phyloP scores from a whole-genome alignment of 2,113 vertebrate species.

The Bos indicus region DNA sequence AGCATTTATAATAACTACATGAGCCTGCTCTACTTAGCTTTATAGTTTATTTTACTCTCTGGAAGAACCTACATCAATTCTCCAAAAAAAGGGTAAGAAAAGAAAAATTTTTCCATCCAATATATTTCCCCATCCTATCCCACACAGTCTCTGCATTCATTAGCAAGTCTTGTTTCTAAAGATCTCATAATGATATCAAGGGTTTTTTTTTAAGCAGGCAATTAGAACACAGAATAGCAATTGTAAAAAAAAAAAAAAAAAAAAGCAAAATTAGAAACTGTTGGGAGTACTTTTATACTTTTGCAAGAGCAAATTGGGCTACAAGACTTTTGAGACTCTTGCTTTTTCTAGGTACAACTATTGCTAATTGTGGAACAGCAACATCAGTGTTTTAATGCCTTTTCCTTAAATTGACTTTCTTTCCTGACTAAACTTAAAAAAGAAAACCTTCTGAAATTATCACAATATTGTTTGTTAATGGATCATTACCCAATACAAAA shows the following conservation, averaged over 20 bases:
- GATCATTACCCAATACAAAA: background rate
- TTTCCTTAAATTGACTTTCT: slow-evolving; percentile 11
- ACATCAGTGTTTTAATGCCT: background rate
- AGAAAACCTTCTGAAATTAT: background rate
- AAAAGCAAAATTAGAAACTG: slow-evolving; percentile 37
- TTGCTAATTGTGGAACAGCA: slow-evolving; percentile 29
- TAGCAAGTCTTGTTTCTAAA: slow-evolving; percentile 21
- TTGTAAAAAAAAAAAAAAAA: background rate
- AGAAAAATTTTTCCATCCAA: background rate
- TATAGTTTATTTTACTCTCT: background rate
- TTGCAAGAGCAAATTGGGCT: slow-evolving; percentile 36
- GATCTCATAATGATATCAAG: background rate
- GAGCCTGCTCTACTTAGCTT: background rate
- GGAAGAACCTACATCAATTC: background rate
- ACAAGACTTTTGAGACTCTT: slow-evolving; percentile 16
- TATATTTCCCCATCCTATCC: background rate
- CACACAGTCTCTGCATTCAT: background rate
- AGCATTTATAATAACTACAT: background rate
- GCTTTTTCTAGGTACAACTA: slow-evolving; percentile 33
- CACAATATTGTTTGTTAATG: background rate
- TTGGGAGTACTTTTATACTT: background rate
- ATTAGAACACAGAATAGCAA: slow-evolving; percentile 9
- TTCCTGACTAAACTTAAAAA: background rate
- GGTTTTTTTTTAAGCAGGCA: background rate
- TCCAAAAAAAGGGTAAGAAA: background rate